phyloP scores from a whole-genome alignment of 2,113 vertebrate species.

The Muscicapa adusta region DNA sequence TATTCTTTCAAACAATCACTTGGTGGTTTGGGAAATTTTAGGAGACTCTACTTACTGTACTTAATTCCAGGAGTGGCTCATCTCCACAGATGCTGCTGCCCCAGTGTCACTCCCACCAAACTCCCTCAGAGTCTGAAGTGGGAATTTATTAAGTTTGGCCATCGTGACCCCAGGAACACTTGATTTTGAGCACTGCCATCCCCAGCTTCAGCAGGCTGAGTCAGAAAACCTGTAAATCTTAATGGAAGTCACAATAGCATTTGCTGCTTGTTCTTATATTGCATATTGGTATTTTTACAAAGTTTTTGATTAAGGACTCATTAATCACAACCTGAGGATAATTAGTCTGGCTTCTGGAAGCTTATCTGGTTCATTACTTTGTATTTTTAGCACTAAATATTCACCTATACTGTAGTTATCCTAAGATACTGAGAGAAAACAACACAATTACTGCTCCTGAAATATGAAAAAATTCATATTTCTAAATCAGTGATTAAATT shows the following conservation, averaged over 20 bases:
- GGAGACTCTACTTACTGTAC: neutral
- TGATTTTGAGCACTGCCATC: neutral
- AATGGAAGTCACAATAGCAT: neutral
- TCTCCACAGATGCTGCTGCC: neutral
- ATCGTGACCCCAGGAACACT: neutral
- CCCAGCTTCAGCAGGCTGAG: neutral
- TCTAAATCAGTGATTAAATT: neutral
- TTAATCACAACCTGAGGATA: neutral
- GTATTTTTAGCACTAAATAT: neutral
- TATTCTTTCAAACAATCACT: neutral
- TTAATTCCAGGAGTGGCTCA: neutral
- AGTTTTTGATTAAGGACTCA: neutral
- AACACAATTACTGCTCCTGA: neutral
- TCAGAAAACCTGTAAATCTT: conserved; percentile 11
- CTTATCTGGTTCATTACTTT: neutral
- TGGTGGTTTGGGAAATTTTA: neutral
- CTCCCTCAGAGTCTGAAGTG: neutral
- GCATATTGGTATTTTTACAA: neutral
- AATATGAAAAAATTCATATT: neutral
- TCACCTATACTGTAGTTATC: neutral
- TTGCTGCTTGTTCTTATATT: neutral
- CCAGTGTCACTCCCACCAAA: neutral
- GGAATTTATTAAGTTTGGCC: neutral
- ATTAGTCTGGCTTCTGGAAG: neutral
- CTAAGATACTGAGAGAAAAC: neutral